phyloP scores from a whole-genome alignment of 2,888 invertebrate genomes.

The Drosophila paranaensis region DNA sequence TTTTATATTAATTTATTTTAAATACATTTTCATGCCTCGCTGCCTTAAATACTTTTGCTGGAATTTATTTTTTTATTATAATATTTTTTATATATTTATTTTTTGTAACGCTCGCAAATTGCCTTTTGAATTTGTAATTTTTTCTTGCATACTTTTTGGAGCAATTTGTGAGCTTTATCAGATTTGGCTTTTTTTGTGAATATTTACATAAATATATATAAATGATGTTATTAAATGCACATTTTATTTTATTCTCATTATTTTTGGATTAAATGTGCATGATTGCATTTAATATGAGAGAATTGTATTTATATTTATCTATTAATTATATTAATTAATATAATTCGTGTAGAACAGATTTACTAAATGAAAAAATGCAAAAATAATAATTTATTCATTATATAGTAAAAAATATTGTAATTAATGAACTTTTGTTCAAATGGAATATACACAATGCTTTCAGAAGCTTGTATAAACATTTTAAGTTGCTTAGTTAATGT shows the following conservation, averaged over 20 bases:
- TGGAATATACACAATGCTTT: background rate
- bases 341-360: background rate
- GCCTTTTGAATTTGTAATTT: conserved; percentile 9
- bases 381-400: no score
- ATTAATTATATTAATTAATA: background rate
- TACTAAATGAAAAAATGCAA: no score
- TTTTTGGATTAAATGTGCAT: conserved; percentile 9
- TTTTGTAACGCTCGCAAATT: conserved; percentile 6
- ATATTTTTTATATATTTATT: background rate
- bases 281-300: background rate
- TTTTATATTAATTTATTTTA: background rate
- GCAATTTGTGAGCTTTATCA: conserved; percentile 14
- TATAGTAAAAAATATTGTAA: no score
- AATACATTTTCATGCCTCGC: background rate
- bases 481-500: no score
- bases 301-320: background rate
- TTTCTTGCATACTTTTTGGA: conserved; percentile 35
- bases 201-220: background rate
- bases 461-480: background rate
- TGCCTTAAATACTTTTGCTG: background rate
- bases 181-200: conserved; percentile 8
- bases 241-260: conserved; percentile 16
- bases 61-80: background rate
- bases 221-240: background rate
- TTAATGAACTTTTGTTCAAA: no score